Conservation (phyloP, 2,797 vertebrate species). For the Manis crassicaudata region DNA sequence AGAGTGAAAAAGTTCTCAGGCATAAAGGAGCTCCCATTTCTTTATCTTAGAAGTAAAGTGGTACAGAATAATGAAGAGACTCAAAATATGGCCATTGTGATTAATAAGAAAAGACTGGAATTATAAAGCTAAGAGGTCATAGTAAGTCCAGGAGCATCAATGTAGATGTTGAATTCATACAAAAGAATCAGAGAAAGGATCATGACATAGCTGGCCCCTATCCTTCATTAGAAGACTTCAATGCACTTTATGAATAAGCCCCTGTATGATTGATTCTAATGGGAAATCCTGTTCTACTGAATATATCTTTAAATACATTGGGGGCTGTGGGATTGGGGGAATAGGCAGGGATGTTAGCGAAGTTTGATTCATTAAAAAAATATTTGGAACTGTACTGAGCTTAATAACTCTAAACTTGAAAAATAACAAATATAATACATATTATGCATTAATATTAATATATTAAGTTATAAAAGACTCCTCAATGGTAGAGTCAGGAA, state of each 20-base stretch:
- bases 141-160: constrained; percentile 53
- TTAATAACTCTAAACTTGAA: constrained; percentile 2
- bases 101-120: constrained; percentile 41
- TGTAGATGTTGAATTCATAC: constrained; percentile 59
- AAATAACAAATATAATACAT: constrained; percentile 49
- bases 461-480: neutral
- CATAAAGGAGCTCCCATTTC: constrained; percentile 2
- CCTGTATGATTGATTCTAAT: constrained; percentile 47
- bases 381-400: neutral
- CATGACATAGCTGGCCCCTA: constrained; percentile 47
- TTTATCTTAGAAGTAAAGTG: constrained; percentile 52
- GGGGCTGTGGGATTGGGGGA: neutral
- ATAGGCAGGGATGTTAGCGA: neutral
- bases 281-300: constrained; percentile 54
- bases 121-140: constrained; percentile 56
- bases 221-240: constrained; percentile 49
- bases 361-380: constrained; percentile 5
- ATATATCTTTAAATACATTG: constrained; percentile 40
- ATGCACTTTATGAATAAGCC: constrained; percentile 57
- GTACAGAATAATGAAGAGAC: constrained; percentile 41
- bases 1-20: constrained; percentile 27
- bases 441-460: neutral
- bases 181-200: constrained; percentile 68
- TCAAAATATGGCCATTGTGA: constrained; percentile 47
- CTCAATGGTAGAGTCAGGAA: neutral